Percentiles rank a stretch among this genome's conserved stretches.
Conservation (phyloP, 2,888 invertebrate species). For the Hydraecia micacea region DNA sequence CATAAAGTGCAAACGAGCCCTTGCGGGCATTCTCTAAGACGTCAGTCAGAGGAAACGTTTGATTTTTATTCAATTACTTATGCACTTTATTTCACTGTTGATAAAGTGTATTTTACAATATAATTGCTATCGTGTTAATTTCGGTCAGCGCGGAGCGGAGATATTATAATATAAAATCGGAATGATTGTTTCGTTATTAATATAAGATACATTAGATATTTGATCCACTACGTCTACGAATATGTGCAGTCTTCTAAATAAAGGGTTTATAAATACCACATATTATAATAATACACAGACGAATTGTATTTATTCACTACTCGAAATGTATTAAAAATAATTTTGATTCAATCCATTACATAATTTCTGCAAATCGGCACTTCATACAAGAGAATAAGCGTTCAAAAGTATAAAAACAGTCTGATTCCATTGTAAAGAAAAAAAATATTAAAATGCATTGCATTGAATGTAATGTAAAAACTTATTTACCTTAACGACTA, state of each 20-base stretch:
- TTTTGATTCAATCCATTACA: not conserved
- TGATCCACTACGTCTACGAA: constrained; percentile 45
- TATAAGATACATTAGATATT: constrained; percentile 27
- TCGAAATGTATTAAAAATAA: not conserved
- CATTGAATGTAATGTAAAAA: constrained; percentile 18
- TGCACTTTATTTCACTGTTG: not conserved
- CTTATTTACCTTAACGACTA: constrained; percentile 16
- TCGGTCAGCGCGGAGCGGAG: not conserved
- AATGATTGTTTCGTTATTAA: constrained; percentile 35
- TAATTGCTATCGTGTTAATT: not conserved
- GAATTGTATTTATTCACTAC: constrained; percentile 1
- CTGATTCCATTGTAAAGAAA: not conserved
- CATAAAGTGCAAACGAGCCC: constrained; percentile 3
- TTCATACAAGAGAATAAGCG: not conserved
- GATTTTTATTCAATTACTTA: not conserved
- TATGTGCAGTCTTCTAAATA: constrained; percentile 53
- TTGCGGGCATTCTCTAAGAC: not conserved
- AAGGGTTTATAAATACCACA: constrained; percentile 27
- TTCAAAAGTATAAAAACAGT: constrained; percentile 6
- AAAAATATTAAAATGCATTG: constrained; percentile 8
- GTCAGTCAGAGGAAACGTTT: not conserved
- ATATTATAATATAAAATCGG: constrained; percentile 28
- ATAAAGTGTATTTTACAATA: not conserved
- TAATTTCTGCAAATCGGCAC: not conserved
- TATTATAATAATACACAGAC: constrained; percentile 19